Evolutionary conservation across 2,113 vertebrate species (phyloP).

Genomic region (Amblyopsis rosae): DNA sequence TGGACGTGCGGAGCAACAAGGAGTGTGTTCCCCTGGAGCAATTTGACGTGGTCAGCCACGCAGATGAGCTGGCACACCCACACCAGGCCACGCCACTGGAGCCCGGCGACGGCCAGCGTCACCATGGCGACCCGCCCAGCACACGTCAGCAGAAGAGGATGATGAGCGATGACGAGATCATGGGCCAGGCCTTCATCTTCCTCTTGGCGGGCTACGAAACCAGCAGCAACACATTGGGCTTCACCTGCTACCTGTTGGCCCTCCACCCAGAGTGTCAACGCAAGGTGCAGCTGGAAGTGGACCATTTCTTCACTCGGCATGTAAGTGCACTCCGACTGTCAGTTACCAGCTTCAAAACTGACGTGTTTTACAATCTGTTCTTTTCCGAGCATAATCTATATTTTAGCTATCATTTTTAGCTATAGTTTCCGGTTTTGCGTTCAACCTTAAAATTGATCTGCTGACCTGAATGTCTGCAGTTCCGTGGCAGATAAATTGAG

Average conservation of each 20-base stretch:
- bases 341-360: too few species aligned
- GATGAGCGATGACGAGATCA: conserved; percentile 86
- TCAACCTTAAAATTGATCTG: too few species aligned
- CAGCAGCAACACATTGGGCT: conserved; percentile 84
- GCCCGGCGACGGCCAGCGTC: conserved; percentile 9
- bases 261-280: conserved; percentile 83
- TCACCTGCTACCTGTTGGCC: conserved; percentile 89
- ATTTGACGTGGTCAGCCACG: conserved; percentile 66
- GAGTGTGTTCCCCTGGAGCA: conserved; percentile 55
- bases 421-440: too few species aligned
- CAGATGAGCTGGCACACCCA: background rate
- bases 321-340: conserved; percentile 75
- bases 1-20: conserved; percentile 74
- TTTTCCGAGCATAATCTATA: too few species aligned
- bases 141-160: conserved; percentile 53
- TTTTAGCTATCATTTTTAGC: too few species aligned
- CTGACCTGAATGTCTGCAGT: too few species aligned
- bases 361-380: too few species aligned
- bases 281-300: conserved; percentile 83
- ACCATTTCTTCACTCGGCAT: conserved; percentile 80
- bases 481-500: background rate
- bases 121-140: conserved; percentile 1
- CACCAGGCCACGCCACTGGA: background rate
- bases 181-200: conserved; percentile 90
- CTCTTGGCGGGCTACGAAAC: conserved; percentile 91